Conservation (phyloP, 2,113 vertebrate species). For the Onychostruthus taczanowskii region DNA sequence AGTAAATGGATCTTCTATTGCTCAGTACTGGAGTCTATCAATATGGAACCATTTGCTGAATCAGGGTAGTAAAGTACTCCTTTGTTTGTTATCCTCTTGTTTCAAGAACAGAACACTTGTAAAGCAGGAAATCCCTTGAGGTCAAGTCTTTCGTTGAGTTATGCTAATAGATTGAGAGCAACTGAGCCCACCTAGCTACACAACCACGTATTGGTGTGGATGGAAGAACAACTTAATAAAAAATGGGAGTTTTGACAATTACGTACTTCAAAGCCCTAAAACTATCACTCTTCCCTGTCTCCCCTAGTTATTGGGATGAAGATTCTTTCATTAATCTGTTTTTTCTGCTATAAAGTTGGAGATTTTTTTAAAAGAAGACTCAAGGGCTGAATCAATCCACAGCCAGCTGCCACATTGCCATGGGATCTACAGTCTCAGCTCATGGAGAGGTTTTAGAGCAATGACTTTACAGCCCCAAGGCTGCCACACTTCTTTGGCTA, state of each 20-base stretch:
- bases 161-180: not conserved
- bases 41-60: not conserved
- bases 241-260: not conserved
- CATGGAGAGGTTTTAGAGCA: not conserved
- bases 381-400: not conserved
- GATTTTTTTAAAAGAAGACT: not conserved
- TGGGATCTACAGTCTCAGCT: not conserved
- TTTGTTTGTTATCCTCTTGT: not conserved
- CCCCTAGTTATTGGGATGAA: not conserved
- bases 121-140: slow-evolving; percentile 3
- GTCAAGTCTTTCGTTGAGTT: not conserved
- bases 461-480: not conserved
- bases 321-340: not conserved
- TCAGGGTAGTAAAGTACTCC: not conserved
- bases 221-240: not conserved
- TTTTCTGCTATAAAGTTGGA: not conserved
- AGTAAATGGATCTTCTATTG: not conserved
- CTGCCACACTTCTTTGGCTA: not conserved
- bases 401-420: not conserved
- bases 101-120: not conserved
- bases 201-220: not conserved
- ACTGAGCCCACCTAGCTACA: not conserved
- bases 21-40: not conserved
- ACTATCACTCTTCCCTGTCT: not conserved
- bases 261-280: not conserved